These are phyloP conservation scores for Heterodera schachtii DNA, from an alignment of 1,140 invertebrate genomes.

Conservation along the genomic window DNA sequence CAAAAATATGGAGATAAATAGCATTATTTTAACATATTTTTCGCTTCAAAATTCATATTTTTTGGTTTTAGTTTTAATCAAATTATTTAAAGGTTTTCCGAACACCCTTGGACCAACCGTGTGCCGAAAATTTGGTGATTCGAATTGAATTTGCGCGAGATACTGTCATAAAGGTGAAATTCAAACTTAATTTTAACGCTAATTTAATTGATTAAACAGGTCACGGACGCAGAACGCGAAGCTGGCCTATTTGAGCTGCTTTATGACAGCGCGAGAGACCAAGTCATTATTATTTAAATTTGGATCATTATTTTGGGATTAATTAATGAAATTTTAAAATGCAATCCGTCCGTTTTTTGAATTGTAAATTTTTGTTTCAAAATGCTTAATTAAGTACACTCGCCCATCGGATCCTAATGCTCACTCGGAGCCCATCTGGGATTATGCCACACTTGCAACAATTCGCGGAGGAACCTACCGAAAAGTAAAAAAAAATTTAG, in stretches of 20 bases:
- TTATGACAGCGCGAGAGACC: not conserved
- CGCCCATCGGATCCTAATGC: not conserved
- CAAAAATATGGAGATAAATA: too few relatives aligned
- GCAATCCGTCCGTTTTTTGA: too few relatives aligned
- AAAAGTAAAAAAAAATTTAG: not conserved
- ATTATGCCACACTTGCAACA: not conserved
- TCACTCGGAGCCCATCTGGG: not conserved
- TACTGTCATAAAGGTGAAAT: not conserved
- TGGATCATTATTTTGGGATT: not conserved
- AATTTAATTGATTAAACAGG: not conserved
- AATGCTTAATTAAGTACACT: not conserved
- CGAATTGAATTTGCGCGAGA: constrained; percentile 16
- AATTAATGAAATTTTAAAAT: not conserved
- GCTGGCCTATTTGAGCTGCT: constrained; percentile 4
- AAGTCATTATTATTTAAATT: not conserved
- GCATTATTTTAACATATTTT: too few relatives aligned
- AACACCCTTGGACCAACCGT: constrained; percentile 9
- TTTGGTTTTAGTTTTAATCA: not conserved
- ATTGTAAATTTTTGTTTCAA: too few relatives aligned
- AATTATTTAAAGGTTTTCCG: not conserved
- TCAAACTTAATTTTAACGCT: not conserved
- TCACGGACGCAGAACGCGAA: not conserved
- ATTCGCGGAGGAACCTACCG: not conserved
- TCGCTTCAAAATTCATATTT: too few relatives aligned
- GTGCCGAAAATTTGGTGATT: constrained; percentile 17